Evolutionary conservation across 2,113 vertebrate species (phyloP), one percentile per base, ranked within the genome.

Genomic region (Craseonycteris thonglongyai): DNA sequence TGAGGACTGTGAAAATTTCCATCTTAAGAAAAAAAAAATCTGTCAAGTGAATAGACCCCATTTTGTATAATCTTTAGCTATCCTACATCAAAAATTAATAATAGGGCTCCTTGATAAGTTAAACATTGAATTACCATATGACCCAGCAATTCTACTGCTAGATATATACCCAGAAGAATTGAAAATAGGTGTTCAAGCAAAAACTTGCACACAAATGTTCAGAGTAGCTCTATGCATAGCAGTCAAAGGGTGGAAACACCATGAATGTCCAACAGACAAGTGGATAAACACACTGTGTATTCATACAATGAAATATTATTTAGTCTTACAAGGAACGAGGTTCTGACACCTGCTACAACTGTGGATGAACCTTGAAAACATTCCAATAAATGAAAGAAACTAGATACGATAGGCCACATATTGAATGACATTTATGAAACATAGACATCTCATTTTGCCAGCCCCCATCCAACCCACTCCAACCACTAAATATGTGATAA

Each of bases 31-130:
- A 13, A 5, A 47, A 6, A 8, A 10, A 72, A 7, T 58, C 21
- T 49, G 30, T 61, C 30, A 85, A 82, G 68, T 56, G 7, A 61
- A 75, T 63, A 68, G 51, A 15, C 15, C 42, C 40, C n/a, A 74
- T 59, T 66, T 72, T 45, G 40, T 75, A 69, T 68, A 38, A 74
- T 54, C 35, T 38, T 68, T 42, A 68, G 61, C 47, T 69, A 85
- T 15, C 15, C 59, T 69, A 35, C 15, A 33, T 61, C 38, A 45
- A 79, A 88, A 92, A 56, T 92, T 71, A 86, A 56, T 45, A 76
- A 49, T 33, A 71, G 6, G 28, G 14, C 47, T 76, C 42, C 59
- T 65, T 54, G 7, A 40, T 56, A 59, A 87, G 22, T 56, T 30
- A 71, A 82, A 45, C 30, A 91, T 2, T 76, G 59, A n/a, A 35